Base-by-base conservation (phyloP, 2,888 invertebrate species). In the Tolmerus cingulatus region DNA sequence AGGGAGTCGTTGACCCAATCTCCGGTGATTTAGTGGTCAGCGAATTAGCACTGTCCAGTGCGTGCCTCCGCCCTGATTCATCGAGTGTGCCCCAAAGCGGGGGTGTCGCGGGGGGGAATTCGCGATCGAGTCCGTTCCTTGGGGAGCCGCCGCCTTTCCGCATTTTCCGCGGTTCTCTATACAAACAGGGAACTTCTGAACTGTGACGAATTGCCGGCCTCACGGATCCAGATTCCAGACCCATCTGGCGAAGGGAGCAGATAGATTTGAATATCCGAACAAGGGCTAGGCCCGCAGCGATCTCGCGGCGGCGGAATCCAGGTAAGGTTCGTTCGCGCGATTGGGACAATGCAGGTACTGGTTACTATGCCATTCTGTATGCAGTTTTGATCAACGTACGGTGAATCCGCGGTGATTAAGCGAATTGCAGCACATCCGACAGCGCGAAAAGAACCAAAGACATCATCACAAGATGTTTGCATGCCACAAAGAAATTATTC, bases 161-260 rank as follows among this genome's bases (percentile, higher is more conserved):
- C 79, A 51, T 79, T 34, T 34, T 66, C 40, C 66, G 34, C 23
- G 40, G 66, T 2, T 46, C 23, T 23, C 57, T 23, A 27, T 55
- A 27, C 46, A 27, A 66, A 40, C 57, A 34, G 46, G 37, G 23
- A 84, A 84, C 66, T 66, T 40, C 66, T 84, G 55, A 66, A 66
- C 37, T 84, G 82, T 84, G 82, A 84, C 82, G 82, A 84, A 40
- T 84, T 23, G 40, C 37, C 66, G 30, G 82, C 40, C 46, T 66
- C 43, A 84, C 37, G 23, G 40, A 40, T 27, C 16, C 79, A 46
- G 46, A 84, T 40, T 27, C 16, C 79, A 46, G 46, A 84, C 66
- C 40, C 66, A 46, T 84, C 82, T 84, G 19, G 66, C 40, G 66
- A 66, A 66, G 23, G 23, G 66, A 23, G 16, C 43, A 46, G 2